A percentile compares a stretch with the other conserved stretches of the same genome.
Evolutionary conservation across 2,113 vertebrate species (phyloP).

Genomic region (Rhynchopsitta pachyrhyncha): DNA sequence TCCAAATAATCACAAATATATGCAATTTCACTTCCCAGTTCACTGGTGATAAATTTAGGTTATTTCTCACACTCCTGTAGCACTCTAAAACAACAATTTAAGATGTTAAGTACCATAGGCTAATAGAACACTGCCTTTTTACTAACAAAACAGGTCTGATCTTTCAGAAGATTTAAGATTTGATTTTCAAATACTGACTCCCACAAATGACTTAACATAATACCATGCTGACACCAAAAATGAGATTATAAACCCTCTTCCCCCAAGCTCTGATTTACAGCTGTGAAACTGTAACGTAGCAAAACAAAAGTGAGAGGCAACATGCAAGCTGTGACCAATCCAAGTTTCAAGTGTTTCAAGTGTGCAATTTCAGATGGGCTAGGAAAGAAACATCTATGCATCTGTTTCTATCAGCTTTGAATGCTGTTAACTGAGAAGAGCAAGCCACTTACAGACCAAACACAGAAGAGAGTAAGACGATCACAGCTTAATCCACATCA

Average conservation of each 20-base stretch:
- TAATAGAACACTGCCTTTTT: not conserved
- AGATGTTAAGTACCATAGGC: not conserved
- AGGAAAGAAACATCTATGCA: not conserved
- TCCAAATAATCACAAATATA: not conserved
- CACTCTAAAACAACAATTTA: not conserved
- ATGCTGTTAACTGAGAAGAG: not conserved
- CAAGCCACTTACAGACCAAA: not conserved
- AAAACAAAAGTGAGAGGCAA: not conserved
- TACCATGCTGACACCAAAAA: not conserved
- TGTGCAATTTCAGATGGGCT: not conserved
- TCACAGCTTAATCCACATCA: not conserved
- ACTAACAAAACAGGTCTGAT: not conserved
- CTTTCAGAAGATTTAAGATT: not conserved
- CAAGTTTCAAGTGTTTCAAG: not conserved
- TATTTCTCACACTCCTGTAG: not conserved
- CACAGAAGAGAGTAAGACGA: not conserved
- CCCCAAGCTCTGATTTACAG: not conserved
- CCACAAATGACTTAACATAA: not conserved
- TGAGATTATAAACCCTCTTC: not conserved
- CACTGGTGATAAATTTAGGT: not conserved
- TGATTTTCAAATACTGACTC: not conserved
- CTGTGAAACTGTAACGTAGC: not conserved
- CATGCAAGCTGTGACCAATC: not conserved
- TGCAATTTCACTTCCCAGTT: not conserved
- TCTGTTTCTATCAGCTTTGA: not conserved